Percentiles rank a stretch among this genome's conserved stretches.
These are phyloP conservation scores for Himalopsyche phryganea DNA, from an alignment of 1,140 invertebrate genomes.

Conservation along the genomic window DNA sequence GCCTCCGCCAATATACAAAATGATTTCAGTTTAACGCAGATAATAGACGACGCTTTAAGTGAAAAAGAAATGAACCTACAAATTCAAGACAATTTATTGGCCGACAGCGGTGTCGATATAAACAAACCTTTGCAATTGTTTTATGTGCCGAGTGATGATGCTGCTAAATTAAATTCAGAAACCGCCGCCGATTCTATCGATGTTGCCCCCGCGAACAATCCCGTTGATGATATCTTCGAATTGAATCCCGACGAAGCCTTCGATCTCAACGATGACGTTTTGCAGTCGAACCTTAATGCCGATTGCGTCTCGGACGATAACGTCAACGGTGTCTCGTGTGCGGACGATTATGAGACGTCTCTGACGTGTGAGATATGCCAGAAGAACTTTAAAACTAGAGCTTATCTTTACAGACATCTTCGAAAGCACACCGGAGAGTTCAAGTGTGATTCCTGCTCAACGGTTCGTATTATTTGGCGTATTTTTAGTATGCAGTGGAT, in stretches of 20 bases:
- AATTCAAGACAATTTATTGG: too few relatives aligned
- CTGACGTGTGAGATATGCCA: conserved; percentile 54
- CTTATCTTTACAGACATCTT: conserved; percentile 51
- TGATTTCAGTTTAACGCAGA: neutral
- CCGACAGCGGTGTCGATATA: too few relatives aligned
- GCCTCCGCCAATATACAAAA: neutral
- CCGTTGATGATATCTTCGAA: conserved; percentile 3
- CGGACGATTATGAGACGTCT: neutral
- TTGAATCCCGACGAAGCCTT: conserved; percentile 3
- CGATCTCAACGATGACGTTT: neutral
- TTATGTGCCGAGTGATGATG: too few relatives aligned
- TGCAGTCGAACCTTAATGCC: neutral
- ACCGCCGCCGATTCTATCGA: neutral
- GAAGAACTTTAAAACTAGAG: conserved; percentile 48
- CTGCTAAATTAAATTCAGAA: too few relatives aligned
- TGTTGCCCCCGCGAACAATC: conserved; percentile 1
- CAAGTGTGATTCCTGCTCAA: conserved; percentile 43
- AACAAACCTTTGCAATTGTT: too few relatives aligned
- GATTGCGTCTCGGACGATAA: too few relatives aligned
- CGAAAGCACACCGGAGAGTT: conserved; percentile 53
- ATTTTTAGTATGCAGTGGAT: conserved; percentile 4
- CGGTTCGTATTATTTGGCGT: conserved; percentile 36
- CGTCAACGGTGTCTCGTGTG: neutral
- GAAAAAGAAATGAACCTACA: neutral
- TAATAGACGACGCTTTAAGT: neutral